Conservation (phyloP, 2,113 vertebrate genomes). For the Brachirus orientalis region DNA sequence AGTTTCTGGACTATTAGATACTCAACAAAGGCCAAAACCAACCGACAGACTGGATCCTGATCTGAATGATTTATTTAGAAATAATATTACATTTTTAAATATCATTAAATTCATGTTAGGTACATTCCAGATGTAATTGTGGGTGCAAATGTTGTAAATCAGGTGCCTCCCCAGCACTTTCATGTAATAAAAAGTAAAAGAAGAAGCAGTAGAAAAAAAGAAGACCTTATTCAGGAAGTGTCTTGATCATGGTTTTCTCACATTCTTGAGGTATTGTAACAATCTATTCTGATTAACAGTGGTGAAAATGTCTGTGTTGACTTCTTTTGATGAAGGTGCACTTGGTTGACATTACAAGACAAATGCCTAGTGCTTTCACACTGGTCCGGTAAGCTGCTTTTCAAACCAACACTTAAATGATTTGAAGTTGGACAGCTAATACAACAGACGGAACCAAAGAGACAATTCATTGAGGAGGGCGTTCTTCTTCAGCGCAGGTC, state of each 20-base stretch:
- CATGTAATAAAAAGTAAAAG: neutral
- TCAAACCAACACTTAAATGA: too few relatives aligned
- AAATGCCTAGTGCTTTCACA: too few relatives aligned
- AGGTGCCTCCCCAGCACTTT: neutral
- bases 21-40: slow-evolving; percentile 6
- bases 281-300: too few relatives aligned
- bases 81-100: slow-evolving; percentile 9
- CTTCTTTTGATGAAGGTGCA: too few relatives aligned
- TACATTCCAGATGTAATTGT: neutral
- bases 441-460: too few relatives aligned
- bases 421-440: too few relatives aligned
- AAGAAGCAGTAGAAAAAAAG: neutral
- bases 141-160: neutral
- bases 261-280: too few relatives aligned
- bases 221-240: neutral
- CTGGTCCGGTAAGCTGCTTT: too few relatives aligned
- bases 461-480: too few relatives aligned
- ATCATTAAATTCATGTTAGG: neutral
- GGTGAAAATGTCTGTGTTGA: too few relatives aligned
- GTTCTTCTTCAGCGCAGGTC: too few relatives aligned
- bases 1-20: slow-evolving; percentile 14
- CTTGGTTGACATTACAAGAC: too few relatives aligned
- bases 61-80: neutral
- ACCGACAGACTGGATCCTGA: slow-evolving; percentile 16
- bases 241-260: neutral